phyloP scores from a whole-genome alignment of 2,888 invertebrate species.

The Eristalinus aeneus region DNA sequence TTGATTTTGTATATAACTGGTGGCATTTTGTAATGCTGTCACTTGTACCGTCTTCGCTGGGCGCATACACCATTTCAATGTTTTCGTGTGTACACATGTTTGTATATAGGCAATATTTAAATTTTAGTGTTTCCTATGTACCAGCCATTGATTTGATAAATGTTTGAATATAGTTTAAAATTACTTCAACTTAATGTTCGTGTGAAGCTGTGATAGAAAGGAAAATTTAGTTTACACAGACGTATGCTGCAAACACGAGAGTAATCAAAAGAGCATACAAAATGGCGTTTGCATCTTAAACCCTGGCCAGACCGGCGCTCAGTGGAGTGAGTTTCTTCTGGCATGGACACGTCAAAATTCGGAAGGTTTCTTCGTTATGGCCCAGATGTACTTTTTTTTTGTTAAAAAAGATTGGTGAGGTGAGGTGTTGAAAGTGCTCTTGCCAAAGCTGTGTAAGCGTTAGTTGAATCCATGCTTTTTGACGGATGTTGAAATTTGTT shows the following conservation, averaged over 20 bases:
- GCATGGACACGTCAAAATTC: background rate
- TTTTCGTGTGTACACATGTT: slow-evolving; percentile 12
- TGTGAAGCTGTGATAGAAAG: background rate
- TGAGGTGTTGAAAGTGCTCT: background rate
- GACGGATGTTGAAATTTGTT: background rate
- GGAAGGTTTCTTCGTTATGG: background rate
- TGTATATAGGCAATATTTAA: background rate
- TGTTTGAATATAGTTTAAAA: background rate
- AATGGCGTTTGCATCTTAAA: slow-evolving; percentile 42
- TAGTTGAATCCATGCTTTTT: background rate
- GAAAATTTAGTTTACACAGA: background rate
- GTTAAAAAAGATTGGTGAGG: background rate
- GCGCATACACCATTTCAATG: slow-evolving; percentile 45
- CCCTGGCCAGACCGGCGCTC: slow-evolving; percentile 2
- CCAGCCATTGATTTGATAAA: background rate
- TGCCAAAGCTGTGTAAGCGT: background rate
- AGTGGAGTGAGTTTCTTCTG: background rate
- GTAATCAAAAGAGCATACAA: slow-evolving; percentile 15
- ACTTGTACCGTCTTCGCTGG: slow-evolving; percentile 33
- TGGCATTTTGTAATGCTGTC: slow-evolving; percentile 32
- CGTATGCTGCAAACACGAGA: background rate
- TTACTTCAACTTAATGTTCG: background rate
- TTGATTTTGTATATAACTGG: slow-evolving; percentile 45
- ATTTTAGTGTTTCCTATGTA: background rate
- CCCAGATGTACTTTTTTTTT: background rate